A percentile compares a stretch with the other conserved stretches of the same genome.
Conservation (phyloP, 2,888 invertebrate species). For the Eristalis tenax region DNA sequence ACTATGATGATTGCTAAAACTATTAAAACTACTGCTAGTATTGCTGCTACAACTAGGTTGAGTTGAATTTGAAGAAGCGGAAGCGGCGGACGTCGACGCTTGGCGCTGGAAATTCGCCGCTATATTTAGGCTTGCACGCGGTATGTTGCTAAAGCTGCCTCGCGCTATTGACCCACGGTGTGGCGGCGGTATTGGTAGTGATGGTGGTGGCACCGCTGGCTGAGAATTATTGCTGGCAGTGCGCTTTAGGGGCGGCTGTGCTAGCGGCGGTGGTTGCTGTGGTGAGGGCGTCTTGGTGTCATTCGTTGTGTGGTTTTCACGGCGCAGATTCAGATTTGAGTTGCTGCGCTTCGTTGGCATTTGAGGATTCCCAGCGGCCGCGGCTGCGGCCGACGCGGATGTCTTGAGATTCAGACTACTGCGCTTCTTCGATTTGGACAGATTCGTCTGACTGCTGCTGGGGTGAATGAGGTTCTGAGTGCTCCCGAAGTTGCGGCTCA, state of each 20-base stretch:
- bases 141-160: conserved; percentile 80
- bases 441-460: conserved; percentile 77
- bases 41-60: conserved; percentile 67
- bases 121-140: conserved; percentile 79
- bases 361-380: conserved; percentile 45
- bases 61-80: conserved; percentile 48
- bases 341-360: conserved; percentile 76
- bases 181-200: conserved; percentile 73
- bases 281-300: conserved; percentile 67
- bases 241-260: conserved; percentile 68
- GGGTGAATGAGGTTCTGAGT: conserved; percentile 80
- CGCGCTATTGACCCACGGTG: conserved; percentile 75
- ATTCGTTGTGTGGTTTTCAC: conserved; percentile 75
- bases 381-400: conserved; percentile 68
- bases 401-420: conserved; percentile 80
- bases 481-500: conserved; percentile 80
- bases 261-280: conserved; percentile 61
- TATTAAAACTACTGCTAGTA: conserved; percentile 71
- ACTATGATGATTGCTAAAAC: conserved; percentile 71
- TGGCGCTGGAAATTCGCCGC: conserved; percentile 72
- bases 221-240: conserved; percentile 73
- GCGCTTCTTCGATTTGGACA: conserved; percentile 80
- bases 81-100: conserved; percentile 38
- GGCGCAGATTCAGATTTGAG: conserved; percentile 79
- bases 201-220: conserved; percentile 74